These are phyloP conservation scores for Bradypodion ventrale DNA, from an alignment of 2,797 vertebrate genomes.

Conservation along the genomic window DNA sequence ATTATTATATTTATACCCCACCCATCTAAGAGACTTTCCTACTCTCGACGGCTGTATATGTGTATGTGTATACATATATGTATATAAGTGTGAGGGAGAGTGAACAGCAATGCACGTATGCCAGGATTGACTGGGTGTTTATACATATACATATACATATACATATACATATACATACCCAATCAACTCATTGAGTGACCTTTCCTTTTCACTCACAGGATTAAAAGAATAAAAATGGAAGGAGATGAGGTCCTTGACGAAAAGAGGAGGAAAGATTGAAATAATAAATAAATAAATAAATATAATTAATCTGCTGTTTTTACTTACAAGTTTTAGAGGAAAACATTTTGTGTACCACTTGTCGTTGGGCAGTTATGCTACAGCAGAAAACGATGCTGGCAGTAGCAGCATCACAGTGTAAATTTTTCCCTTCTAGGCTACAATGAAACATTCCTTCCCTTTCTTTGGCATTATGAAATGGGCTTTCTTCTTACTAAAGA, in stretches of 20 bases:
- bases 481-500: not conserved
- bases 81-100: too few species aligned
- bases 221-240: not conserved
- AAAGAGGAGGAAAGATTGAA: not conserved
- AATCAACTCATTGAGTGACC: not conserved
- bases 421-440: not conserved
- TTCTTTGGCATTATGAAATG: not conserved
- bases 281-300: not conserved
- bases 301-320: not conserved
- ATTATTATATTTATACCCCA: too few species aligned
- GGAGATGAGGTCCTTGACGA: not conserved
- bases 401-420: not conserved
- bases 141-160: too few species aligned
- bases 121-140: too few species aligned
- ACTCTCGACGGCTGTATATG: too few species aligned
- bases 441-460: too few species aligned
- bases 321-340: not conserved
- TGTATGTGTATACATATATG: too few species aligned
- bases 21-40: too few species aligned
- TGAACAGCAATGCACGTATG: too few species aligned
- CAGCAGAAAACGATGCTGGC: not conserved
- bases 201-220: not conserved
- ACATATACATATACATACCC: not conserved
- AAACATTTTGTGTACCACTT: not conserved
- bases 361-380: not conserved